Evolutionary conservation across 2,888 invertebrate genomes (phyloP), one percentile per base, ranked within the genome.

Genomic region (Atrina japonica): DNA sequence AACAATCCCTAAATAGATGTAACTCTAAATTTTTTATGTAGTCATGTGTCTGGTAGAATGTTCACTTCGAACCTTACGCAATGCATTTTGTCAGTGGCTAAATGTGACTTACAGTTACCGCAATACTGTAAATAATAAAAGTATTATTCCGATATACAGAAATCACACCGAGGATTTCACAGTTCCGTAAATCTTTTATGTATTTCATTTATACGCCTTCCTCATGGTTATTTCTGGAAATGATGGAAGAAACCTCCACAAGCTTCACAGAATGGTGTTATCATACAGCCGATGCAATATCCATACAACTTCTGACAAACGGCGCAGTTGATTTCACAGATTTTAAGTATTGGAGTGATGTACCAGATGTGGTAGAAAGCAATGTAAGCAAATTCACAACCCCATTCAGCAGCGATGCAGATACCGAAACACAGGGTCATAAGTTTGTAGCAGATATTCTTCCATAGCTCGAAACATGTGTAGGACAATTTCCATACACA

Each of bases 401-500:
- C 87, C 58, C 94, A 92, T 77, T 93, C 90, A 71, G 94, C 91
- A 1, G 95, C 94, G 64, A 93, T 92, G 27, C 94, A 92, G 11
- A 95, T 94, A 0, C 94, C 94, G 7, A 93, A 91, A 35, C 94
- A 82, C 56, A 94, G 93, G 0, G 94, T 93, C 47, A 94, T 92
- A 56, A 94, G 87, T 16, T 93, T 93, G 92, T 95, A 95, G 88
- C 94, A 94, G 88, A 93, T 93, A 86, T 93, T 93, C 78, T 93
- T 92, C 29, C 94, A 93, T 80, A 93, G 91, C 56, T 92, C 92
- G 91, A 94, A 95, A 88, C 94, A 83, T 7, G 55, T 66, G 83
- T 93, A 92, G 84, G 94, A 93, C 52, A 94, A 90, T n/a, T 93
- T 91, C 95, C 95, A 95, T 49, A 94, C 94, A 89, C 94, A 94